A percentile compares a stretch with the other conserved stretches of the same genome.
Evolutionary conservation across 1,140 invertebrate species (phyloP).

Genomic region (Probaryconus sp.): DNA sequence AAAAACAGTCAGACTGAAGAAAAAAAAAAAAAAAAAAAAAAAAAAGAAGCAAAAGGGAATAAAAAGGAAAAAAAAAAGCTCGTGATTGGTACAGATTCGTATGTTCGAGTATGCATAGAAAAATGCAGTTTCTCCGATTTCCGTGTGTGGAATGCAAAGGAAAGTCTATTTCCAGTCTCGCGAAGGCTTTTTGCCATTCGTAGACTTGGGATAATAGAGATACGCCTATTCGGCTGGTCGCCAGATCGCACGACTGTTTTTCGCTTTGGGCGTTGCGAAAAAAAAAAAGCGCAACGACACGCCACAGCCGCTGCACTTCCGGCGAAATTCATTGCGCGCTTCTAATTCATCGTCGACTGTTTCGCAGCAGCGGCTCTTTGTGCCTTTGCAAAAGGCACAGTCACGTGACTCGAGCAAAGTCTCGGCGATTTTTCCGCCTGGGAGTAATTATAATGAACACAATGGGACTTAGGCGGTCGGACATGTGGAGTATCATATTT

Average conservation of each 20-base stretch:
- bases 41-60: not conserved
- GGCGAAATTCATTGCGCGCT: constrained; percentile 61
- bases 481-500: not conserved
- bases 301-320: constrained; percentile 43
- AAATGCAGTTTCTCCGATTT: constrained; percentile 40
- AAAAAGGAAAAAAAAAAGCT: not conserved
- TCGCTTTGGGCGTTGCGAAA: constrained; percentile 39
- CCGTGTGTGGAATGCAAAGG: constrained; percentile 29
- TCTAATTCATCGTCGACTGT: constrained; percentile 47
- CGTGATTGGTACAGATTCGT: constrained; percentile 18
- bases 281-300: constrained; percentile 30
- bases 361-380: constrained; percentile 32
- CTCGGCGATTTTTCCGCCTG: constrained; percentile 4
- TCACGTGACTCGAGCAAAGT: no score
- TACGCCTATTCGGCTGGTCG: constrained; percentile 42
- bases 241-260: constrained; percentile 28
- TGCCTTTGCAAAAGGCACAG: no score
- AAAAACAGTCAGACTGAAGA: not conserved
- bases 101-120: constrained; percentile 18
- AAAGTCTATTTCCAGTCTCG: constrained; percentile 49
- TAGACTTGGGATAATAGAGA: constrained; percentile 45
- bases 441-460: constrained; percentile 59
- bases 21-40: not conserved
- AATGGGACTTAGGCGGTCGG: constrained; percentile 18
- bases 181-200: constrained; percentile 15